These are phyloP conservation scores for Thinocorus orbignyianus DNA, from an alignment of 2,113 vertebrate species.

Conservation along the genomic window DNA sequence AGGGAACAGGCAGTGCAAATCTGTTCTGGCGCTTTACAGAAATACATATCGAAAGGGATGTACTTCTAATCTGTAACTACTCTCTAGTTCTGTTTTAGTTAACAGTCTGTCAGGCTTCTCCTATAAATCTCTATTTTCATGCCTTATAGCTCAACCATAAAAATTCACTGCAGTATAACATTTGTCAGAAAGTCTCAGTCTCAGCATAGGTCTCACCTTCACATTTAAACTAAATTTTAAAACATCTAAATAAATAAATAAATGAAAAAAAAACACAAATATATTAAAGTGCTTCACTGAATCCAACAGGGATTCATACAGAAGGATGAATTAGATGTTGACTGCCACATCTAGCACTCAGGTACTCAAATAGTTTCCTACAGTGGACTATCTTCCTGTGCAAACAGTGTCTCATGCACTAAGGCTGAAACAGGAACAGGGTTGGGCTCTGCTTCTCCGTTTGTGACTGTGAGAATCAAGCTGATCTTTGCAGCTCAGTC, in stretches of 20 bases:
- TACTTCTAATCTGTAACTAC: not conserved
- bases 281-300: not conserved
- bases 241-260: not conserved
- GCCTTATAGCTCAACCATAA: not conserved
- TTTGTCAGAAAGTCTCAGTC: not conserved
- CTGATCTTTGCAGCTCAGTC: not conserved
- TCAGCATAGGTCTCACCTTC: not conserved
- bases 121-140: not conserved
- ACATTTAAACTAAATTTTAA: not conserved
- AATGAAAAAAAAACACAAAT: not conserved
- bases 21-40: not conserved
- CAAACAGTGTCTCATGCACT: not conserved
- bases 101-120: not conserved
- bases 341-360: not conserved
- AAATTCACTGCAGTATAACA: not conserved
- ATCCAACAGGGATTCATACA: not conserved
- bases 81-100: not conserved
- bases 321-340: not conserved
- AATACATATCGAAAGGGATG: not conserved
- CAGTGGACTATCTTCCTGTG: not conserved
- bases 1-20: slow-evolving; percentile 7
- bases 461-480: not conserved
- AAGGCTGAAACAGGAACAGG: not conserved
- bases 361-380: not conserved
- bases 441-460: not conserved